Evolutionary conservation across 1,140 invertebrate genomes (phyloP).

Genomic region (Heliothis virescens): DNA sequence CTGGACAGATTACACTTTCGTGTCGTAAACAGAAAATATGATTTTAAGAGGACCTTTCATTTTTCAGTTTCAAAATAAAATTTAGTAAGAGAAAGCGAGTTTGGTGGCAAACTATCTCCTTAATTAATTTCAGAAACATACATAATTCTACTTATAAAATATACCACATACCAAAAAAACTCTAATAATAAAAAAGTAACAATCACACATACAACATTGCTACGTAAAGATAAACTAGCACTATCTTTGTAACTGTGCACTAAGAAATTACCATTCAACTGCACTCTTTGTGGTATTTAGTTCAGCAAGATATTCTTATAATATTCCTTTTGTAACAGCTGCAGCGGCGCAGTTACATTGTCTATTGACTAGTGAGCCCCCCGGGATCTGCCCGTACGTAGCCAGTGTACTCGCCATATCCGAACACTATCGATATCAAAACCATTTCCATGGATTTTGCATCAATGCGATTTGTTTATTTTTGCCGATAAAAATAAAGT

Average conservation of each 20-base stretch:
- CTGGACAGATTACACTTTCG: conserved; percentile 1
- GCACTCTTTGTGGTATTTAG: conserved; percentile 20
- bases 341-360: conserved; percentile 10
- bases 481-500: not conserved
- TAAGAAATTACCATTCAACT: conserved; percentile 13
- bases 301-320: conserved; percentile 12
- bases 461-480: not conserved
- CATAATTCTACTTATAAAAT: too few species aligned
- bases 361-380: conserved; percentile 21
- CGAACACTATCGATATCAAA: not conserved
- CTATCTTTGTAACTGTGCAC: conserved; percentile 3
- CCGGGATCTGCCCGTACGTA: not conserved
- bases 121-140: too few species aligned
- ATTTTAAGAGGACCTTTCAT: not conserved
- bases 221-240: not conserved
- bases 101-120: too few species aligned
- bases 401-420: too few species aligned
- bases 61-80: not conserved
- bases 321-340: conserved; percentile 4
- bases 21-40: not conserved
- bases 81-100: too few species aligned
- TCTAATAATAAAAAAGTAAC: too few species aligned
- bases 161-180: too few species aligned
- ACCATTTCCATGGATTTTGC: not conserved
- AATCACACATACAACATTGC: not conserved